Base-by-base conservation (phyloP, 2,797 vertebrate genomes). In the Alcedo atthis region DNA sequence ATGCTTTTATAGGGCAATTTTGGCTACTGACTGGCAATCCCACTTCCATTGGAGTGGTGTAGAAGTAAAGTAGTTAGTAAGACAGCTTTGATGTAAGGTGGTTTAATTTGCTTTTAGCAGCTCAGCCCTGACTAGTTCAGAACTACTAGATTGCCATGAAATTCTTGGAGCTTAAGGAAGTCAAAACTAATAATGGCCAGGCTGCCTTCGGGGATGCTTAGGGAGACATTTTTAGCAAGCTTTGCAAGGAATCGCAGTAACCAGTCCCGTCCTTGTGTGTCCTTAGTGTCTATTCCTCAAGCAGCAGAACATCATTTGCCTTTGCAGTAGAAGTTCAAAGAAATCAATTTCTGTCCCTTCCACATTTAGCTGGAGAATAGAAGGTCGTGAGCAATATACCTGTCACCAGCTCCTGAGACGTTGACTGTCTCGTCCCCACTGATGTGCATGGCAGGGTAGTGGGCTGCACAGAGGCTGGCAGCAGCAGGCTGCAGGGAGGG, bases 331-430 rank as follows among this genome's bases (percentile, higher is more conserved):
- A 48, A 80, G 89, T 87, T 58, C 30, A 83, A 85, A 81, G 24
- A 53, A 83, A 89, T 48, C 26, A 0, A 1, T 17, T 59, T 12
- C 55, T 1, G 16, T 51, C 26, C 57, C 57, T 74, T 82, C 37
- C 71, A 40, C 51, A 3, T 30, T 48, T 32, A 81, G 55, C 49
- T 43, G 81, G 71, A 55, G 75, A 80, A 92, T 70, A 68, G 42
- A 66, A 53, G 90, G 45, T 22, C 42, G 53, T 5, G 30, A 85
- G 78, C 16, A 42, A 33, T 3, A 8, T 97, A 98, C 99, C 99
- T 99, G 95, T 99, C 99, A 43, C 99, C 99, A 15, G 99, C 99
- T 96, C 99, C 99, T 2, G 98, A 99, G 45, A 99, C 98, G 4
- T 98, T 99, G 81, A 98, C 81, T 5, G 96, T 98, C 81, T 98